Evolutionary conservation across 2,797 vertebrate species (phyloP).

Genomic region (Tragelaphus eurycerus): DNA sequence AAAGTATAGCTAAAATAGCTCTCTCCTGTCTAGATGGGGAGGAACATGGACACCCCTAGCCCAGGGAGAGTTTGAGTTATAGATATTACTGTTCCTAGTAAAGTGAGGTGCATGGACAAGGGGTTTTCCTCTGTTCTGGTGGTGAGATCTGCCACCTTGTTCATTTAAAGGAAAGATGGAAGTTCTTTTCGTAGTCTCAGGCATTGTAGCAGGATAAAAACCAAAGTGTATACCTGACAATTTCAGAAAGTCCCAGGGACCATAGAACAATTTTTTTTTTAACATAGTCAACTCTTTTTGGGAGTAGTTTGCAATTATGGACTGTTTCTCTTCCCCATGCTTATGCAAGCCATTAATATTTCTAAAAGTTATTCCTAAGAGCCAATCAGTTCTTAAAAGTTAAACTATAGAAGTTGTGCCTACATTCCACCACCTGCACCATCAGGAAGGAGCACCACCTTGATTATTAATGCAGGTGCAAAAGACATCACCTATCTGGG

Average conservation of each 20-base stretch:
- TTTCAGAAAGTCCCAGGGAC: neutral
- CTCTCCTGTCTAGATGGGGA: neutral
- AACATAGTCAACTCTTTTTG: neutral
- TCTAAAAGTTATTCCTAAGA: neutral
- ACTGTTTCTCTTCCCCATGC: neutral
- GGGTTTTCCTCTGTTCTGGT: neutral
- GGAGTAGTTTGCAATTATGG: neutral
- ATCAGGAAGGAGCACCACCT: neutral
- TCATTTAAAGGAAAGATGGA: neutral
- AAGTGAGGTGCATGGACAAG: neutral
- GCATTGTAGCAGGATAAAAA: neutral
- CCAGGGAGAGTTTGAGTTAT: neutral
- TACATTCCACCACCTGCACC: neutral
- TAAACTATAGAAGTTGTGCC: neutral
- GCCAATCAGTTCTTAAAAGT: neutral
- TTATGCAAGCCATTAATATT: neutral
- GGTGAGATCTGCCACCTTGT: neutral
- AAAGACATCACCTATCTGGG: neutral
- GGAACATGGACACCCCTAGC: no score
- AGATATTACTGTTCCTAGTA: neutral
- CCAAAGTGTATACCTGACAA: neutral
- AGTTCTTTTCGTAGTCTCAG: neutral
- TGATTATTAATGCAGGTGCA: neutral
- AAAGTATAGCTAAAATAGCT: neutral
- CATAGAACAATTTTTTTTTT: neutral